Conservation (phyloP, 2,113 vertebrate genomes). For the Deroptyus accipitrinus region DNA sequence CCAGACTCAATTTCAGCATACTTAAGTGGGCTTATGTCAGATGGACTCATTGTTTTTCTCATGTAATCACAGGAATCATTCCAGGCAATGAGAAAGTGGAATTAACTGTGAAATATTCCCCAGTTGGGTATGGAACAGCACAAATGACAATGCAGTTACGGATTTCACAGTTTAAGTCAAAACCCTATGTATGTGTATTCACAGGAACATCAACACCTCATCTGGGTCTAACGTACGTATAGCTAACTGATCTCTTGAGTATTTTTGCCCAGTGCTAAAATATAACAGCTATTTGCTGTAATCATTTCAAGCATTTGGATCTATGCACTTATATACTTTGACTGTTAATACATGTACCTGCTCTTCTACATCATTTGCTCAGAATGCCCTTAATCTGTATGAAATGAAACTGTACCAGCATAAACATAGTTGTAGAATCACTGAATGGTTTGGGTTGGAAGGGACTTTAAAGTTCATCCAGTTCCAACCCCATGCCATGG, state of each 20-base stretch:
- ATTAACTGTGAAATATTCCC: constrained; percentile 81
- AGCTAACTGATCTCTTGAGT: neutral
- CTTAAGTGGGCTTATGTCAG: neutral
- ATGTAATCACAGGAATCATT: constrained; percentile 82
- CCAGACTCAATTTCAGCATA: neutral
- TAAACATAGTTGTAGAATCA: neutral
- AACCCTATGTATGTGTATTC: constrained; percentile 84
- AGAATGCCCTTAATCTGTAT: neutral
- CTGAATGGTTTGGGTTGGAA: neutral
- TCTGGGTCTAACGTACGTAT: constrained; percentile 73
- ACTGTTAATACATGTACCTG: neutral
- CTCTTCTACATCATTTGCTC: neutral
- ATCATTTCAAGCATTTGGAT: neutral
- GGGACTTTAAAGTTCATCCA: neutral
- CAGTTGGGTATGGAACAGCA: constrained; percentile 82
- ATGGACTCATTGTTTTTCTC: neutral
- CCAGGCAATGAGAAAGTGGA: constrained; percentile 79
- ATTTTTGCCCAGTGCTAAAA: neutral
- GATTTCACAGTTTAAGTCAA: constrained; percentile 87
- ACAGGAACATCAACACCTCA: constrained; percentile 82
- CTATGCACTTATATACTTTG: neutral
- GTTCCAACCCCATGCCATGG: neutral
- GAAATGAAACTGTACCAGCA: neutral
- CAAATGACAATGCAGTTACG: constrained; percentile 83
- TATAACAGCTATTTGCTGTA: neutral